Conservation (phyloP, 2,888 invertebrate genomes). For the Leptarthrus brevirostris region DNA sequence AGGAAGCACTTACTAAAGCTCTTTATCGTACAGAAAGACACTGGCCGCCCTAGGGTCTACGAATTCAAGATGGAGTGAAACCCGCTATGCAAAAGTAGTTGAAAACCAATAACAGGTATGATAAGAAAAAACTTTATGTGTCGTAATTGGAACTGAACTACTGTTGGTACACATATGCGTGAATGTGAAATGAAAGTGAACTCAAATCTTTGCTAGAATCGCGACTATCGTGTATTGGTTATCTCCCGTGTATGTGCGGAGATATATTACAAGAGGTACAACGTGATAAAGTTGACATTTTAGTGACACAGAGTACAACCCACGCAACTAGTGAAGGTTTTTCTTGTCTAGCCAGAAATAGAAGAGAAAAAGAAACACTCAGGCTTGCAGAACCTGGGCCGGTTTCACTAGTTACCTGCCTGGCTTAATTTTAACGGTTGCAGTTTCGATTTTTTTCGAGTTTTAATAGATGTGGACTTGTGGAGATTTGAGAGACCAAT, state of each 20-base stretch:
- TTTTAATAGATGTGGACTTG: not conserved
- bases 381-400: conserved; percentile 12
- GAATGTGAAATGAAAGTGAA: too few species aligned
- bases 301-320: conserved; percentile 26
- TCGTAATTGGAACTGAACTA: not conserved
- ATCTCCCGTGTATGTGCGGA: too few species aligned
- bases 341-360: conserved; percentile 27
- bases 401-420: not conserved
- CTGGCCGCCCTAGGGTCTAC: too few species aligned
- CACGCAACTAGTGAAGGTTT: conserved; percentile 3
- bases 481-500: too few species aligned
- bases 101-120: conserved; percentile 1
- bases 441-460: conserved; percentile 5
- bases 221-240: too few species aligned
- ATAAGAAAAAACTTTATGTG: not conserved
- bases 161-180: too few species aligned
- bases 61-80: conserved; percentile 19
- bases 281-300: conserved; percentile 1
- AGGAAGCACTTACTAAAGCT: not conserved
- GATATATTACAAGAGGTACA: not conserved
- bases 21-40: too few species aligned
- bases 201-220: too few species aligned
- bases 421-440: conserved; percentile 6
- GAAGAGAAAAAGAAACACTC: not conserved
- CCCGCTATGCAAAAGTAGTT: conserved; percentile 4